A percentile compares a stretch with the other conserved stretches of the same genome.
Conservation (phyloP, 2,888 invertebrate species). For the Hipparchia sbordonii region DNA sequence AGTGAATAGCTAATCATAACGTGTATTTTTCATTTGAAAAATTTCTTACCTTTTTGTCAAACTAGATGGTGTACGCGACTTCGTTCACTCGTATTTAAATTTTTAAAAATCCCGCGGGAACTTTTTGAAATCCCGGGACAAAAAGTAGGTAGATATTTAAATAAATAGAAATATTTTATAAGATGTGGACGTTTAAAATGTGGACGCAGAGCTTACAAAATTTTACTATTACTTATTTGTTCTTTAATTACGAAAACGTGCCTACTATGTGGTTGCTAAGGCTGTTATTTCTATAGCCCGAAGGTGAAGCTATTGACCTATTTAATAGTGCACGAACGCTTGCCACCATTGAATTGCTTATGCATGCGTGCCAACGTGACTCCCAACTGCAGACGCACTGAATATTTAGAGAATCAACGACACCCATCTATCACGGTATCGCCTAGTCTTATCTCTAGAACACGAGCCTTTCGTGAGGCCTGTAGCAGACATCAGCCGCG, state of each 20-base stretch:
- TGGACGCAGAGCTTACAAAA: not conserved
- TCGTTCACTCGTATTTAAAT: too few relatives aligned
- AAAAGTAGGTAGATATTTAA: too few relatives aligned
- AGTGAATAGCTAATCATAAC: not conserved
- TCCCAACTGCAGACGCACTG: slow-evolving; percentile 60
- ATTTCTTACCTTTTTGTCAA: too few relatives aligned
- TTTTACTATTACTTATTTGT: not conserved
- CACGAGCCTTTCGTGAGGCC: slow-evolving; percentile 27
- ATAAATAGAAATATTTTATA: too few relatives aligned
- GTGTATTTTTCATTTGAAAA: not conserved
- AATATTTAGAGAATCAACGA: slow-evolving; percentile 58
- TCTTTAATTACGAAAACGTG: slow-evolving; percentile 6
- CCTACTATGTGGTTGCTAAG: slow-evolving; percentile 15
- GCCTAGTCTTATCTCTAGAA: slow-evolving; percentile 45
- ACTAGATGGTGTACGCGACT: not conserved
- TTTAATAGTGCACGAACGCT: slow-evolving; percentile 69
- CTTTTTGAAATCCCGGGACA: too few relatives aligned
- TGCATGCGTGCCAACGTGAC: slow-evolving; percentile 74
- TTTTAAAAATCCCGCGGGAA: too few relatives aligned
- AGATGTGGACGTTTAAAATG: too few relatives aligned
- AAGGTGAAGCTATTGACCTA: slow-evolving; percentile 67
- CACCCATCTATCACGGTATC: slow-evolving; percentile 44
- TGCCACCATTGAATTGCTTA: slow-evolving; percentile 69
- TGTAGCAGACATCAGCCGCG: too few relatives aligned
- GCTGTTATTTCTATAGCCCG: slow-evolving; percentile 25